Percentiles rank a stretch among this genome's conserved stretches.
Evolutionary conservation across 2,888 invertebrate species (phyloP).

Genomic region (Euproctis similis): DNA sequence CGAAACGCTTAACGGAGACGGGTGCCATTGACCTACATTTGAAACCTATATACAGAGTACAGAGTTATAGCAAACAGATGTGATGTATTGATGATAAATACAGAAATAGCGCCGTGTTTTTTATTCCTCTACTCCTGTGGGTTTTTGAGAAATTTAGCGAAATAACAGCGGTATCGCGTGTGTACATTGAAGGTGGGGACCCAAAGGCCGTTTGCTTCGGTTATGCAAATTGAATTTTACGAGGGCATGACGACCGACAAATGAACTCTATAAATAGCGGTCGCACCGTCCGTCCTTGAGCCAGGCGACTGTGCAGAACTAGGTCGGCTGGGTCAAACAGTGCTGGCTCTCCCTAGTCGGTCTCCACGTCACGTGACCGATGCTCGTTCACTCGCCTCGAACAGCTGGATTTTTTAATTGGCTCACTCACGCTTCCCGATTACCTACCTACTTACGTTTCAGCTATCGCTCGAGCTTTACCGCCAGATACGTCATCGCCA

Average conservation of each 20-base stretch:
- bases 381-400: conserved; percentile 17
- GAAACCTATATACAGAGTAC: too few species aligned
- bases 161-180: conserved; percentile 30
- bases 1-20: conserved; percentile 7
- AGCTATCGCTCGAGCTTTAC: too few species aligned
- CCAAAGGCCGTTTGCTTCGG: conserved; percentile 51
- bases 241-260: conserved; percentile 56
- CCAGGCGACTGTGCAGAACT: conserved; percentile 62
- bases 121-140: conserved; percentile 33
- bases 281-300: conserved; percentile 74
- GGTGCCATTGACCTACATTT: conserved; percentile 35
- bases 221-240: conserved; percentile 60
- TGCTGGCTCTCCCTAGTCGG: too few species aligned
- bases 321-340: too few species aligned
- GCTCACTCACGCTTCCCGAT: conserved; percentile 27
- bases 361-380: conserved; percentile 25
- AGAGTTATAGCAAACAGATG: too few species aligned
- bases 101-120: conserved; percentile 30
- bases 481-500: too few species aligned
- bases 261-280: conserved; percentile 72
- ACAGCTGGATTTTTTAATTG: conserved; percentile 34
- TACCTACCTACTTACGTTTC: too few species aligned
- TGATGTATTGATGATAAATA: conserved; percentile 13
- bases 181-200: too few species aligned
- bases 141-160: conserved; percentile 50